Base-by-base conservation (phyloP, 2,888 invertebrate genomes). In the Ornithoptera priamus region DNA sequence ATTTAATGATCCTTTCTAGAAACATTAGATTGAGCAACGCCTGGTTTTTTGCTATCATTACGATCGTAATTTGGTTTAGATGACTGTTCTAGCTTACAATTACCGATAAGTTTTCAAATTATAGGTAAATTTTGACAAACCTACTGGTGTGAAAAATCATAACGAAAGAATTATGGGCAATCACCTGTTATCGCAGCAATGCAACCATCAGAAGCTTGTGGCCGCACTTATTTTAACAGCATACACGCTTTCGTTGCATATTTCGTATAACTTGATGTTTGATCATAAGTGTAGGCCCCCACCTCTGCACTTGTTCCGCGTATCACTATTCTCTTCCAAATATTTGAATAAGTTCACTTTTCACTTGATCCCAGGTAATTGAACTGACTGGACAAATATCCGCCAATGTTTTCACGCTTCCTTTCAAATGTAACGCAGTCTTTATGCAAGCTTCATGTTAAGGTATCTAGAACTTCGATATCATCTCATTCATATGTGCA, bases 401-500 rank as follows among this genome's bases (percentile, higher is more conserved):
- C 2, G 50, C 50, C 22, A 10, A 58, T 8, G 57, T 58, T 15
- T 58, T 58, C 22, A 6, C 57, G 22, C 22, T 17, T 58, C n/a
- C 57, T 57, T 12, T 57, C 12, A 57, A 57, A 20, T 57, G 57
- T 18, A 57, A 3, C 7, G 20, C 20, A n/a, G 57, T 20, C 57
- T 57, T 57, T 20, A 57, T 20, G 12, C 57, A 20, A 57, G 57
- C 57, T 20, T 57, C 46, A 20, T 57, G 3, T 8, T 20, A 22
- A 2, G 57, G 18, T 18, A 57, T 20, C 12, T 30, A 36, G 12
- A 60, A 36, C 15, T 30, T 1, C 36, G 60, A 22, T 15, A 66
- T 66, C 2, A 24, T 46, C 20, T 66, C 60, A 24, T 68, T 60
- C 24, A 60, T 58, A 50, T 68, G 57, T 5, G 68, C 68, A 59